These are phyloP conservation scores for Gracilinanus agilis DNA, from an alignment of 2,113 vertebrate genomes.

Conservation along the genomic window DNA sequence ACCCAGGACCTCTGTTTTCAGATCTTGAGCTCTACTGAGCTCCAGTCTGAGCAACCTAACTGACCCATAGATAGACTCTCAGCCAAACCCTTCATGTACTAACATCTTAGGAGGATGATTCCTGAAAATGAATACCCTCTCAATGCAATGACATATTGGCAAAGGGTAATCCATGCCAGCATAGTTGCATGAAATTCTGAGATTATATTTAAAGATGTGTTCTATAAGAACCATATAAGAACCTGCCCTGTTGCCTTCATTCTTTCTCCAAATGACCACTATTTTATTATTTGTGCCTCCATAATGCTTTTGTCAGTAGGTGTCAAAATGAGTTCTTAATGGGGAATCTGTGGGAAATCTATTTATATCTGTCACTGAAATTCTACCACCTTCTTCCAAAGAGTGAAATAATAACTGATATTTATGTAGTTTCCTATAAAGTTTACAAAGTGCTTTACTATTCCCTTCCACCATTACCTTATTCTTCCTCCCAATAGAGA, in stretches of 20 bases:
- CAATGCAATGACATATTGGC: background rate
- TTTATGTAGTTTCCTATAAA: background rate
- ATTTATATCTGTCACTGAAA: background rate
- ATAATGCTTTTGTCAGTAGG: background rate
- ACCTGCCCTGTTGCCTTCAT: background rate
- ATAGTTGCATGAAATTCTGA: slow-evolving; percentile 1
- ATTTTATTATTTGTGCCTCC: background rate
- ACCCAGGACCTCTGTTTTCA: no score
- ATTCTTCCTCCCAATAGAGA: background rate
- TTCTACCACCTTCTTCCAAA: background rate
- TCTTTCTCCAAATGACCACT: slow-evolving; percentile 2
- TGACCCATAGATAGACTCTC: background rate
- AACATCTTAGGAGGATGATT: background rate
- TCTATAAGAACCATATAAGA: slow-evolving; percentile 10
- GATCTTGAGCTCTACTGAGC: no score
- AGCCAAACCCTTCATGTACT: background rate
- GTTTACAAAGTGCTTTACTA: background rate
- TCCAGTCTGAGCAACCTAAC: no score
- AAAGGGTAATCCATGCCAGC: background rate
- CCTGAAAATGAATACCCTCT: background rate
- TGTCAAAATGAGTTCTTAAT: background rate
- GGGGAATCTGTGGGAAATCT: background rate
- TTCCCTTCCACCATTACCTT: background rate
- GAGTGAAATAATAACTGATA: background rate
- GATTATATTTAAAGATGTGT: background rate